Evolutionary conservation across 2,888 invertebrate species (phyloP).

Genomic region (Drosophila emarginata): DNA sequence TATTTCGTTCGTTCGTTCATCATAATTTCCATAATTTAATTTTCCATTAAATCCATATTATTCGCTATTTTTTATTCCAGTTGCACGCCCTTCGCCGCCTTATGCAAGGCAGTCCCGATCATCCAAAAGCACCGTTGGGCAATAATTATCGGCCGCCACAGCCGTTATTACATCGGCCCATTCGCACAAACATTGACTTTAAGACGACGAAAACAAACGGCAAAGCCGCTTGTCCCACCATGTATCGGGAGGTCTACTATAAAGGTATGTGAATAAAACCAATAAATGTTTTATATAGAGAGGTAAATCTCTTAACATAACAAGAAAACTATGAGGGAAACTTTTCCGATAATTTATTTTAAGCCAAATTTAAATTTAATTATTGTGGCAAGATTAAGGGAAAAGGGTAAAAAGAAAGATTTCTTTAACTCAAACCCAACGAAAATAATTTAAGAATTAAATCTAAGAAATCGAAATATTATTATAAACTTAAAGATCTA

Average conservation of each 20-base stretch:
- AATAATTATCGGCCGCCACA: slow-evolving; percentile 98
- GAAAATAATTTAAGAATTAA: too few relatives aligned
- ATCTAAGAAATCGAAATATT: too few relatives aligned
- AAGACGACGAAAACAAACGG: slow-evolving; percentile 89
- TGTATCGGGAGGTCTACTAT: slow-evolving; percentile 96
- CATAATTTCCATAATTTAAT: not conserved
- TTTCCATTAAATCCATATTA: not conserved
- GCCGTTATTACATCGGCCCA: slow-evolving; percentile 95
- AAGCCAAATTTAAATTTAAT: too few relatives aligned
- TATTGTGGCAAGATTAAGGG: too few relatives aligned
- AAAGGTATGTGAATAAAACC: slow-evolving; percentile 85
- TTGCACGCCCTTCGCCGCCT: slow-evolving; percentile 91
- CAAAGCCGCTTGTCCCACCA: slow-evolving; percentile 94
- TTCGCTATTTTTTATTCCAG: slow-evolving; percentile 83
- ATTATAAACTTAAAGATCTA: too few relatives aligned
- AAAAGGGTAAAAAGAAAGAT: too few relatives aligned
- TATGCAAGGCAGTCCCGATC: slow-evolving; percentile 93
- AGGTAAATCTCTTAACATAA: too few relatives aligned
- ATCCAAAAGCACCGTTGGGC: slow-evolving; percentile 94
- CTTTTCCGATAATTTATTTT: too few relatives aligned
- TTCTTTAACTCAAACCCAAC: too few relatives aligned
- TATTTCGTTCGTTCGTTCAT: not conserved
- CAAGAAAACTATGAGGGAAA: too few relatives aligned
- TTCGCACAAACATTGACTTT: slow-evolving; percentile 98
- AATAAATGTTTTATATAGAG: too few relatives aligned